Percentiles rank a stretch among this genome's conserved stretches.
Evolutionary conservation across 35 echinoderm and acorn worm genomes (phyloP).

Genomic region (Hemicentrotus pulcherrimus): DNA sequence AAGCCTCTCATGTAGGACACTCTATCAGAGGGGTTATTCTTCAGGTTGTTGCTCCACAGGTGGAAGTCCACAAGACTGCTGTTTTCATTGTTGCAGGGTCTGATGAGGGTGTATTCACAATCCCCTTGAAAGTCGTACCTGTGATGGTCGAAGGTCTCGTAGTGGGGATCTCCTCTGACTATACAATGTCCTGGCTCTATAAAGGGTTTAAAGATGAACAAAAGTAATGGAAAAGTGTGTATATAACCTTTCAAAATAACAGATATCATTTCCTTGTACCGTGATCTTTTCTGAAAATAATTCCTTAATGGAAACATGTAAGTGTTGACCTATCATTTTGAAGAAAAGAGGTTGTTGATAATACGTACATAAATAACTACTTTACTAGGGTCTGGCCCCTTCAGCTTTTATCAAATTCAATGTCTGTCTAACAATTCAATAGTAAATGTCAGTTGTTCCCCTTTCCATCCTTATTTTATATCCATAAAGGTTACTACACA

Average conservation of each 20-base stretch:
- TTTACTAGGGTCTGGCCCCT: too few relatives aligned
- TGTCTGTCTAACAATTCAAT: too few relatives aligned
- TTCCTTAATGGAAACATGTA: too few relatives aligned
- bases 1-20: slow-evolving; percentile 62
- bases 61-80: slow-evolving; percentile 36
- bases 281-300: too few relatives aligned
- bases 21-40: slow-evolving; percentile 59
- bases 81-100: slow-evolving; percentile 50
- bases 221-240: neutral
- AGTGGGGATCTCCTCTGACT: slow-evolving; percentile 80
- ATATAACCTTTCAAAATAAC: neutral
- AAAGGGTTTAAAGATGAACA: neutral
- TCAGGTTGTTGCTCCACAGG: slow-evolving; percentile 39
- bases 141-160: slow-evolving; percentile 70
- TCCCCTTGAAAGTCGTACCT: slow-evolving; percentile 81
- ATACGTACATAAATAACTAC: too few relatives aligned
- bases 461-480: too few relatives aligned
- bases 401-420: too few relatives aligned
- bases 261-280: neutral
- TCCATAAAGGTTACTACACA: too few relatives aligned
- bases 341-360: too few relatives aligned
- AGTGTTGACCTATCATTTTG: neutral
- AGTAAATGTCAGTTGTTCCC: too few relatives aligned
- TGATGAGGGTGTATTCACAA: slow-evolving; percentile 73
- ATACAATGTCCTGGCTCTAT: slow-evolving; percentile 65